Evolutionary conservation across 2,113 vertebrate species (phyloP).

Genomic region (Chionomys nivalis): DNA sequence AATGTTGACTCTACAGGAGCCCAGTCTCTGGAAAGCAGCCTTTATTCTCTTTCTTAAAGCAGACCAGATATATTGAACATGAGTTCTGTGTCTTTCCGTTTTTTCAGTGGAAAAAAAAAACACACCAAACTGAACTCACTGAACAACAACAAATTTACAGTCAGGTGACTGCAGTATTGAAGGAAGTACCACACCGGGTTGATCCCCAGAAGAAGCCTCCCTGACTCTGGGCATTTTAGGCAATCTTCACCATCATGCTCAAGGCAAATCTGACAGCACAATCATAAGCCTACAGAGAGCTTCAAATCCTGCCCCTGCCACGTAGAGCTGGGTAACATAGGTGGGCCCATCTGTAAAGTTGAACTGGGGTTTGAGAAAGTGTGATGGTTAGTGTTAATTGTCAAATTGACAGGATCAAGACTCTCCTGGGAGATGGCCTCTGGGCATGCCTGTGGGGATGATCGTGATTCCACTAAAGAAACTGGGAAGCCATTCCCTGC

Average conservation of each 20-base stretch:
- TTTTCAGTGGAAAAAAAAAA: neutral
- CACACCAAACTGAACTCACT: constrained; percentile 14
- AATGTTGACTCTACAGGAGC: neutral
- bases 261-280: rapidly evolving
- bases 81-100: neutral
- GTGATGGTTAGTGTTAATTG: neutral
- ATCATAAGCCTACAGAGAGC: neutral
- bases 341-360: neutral
- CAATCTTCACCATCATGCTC: rapidly evolving
- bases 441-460: neutral
- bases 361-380: neutral
- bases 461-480: neutral
- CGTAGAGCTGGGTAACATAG: neutral
- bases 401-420: neutral
- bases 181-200: rapidly evolving
- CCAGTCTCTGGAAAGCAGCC: neutral
- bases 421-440: neutral
- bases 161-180: neutral
- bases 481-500: neutral
- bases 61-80: neutral
- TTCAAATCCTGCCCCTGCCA: neutral
- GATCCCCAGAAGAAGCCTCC: rapidly evolving
- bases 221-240: neutral
- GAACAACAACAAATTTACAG: neutral
- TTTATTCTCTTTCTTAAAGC: neutral